Base-by-base conservation (phyloP, 2,797 vertebrate genomes). In the Yasuhikotakia modesta region DNA sequence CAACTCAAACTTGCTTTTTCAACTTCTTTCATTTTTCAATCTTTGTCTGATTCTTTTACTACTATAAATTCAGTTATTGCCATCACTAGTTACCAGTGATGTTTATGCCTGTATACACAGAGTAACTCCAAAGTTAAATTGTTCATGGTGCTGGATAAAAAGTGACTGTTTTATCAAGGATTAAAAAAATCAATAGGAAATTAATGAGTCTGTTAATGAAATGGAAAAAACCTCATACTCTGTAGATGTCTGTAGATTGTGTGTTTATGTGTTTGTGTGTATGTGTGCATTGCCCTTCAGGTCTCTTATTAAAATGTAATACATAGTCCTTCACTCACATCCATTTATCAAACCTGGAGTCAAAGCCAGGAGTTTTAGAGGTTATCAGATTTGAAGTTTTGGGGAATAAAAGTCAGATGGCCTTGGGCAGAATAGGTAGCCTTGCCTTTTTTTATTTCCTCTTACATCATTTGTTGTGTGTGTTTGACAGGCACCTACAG, bases 261-360 rank as follows among this genome's bases (percentile, higher is more conserved):
- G 80, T 82, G 27, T 27, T 27, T 27, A 27, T 30, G 64, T 60
- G 82, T 79, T 82, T 50, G 16, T 77, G 27, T 77, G 55, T 70
- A 22, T 72, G 69, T 57, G 60, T 27, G 24, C 68, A 81, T 82
- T 82, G 82, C 87, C 35, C 87, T 85, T 84, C 88, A 87, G 88
- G 89, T 90, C 85, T 82, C 87, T 89, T 82, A 90, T 91, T 90
- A 90, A 90, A 89, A 86, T 81, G 58, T 84, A 86, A 89, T 91
- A 84, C 76, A 12, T 73, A 79, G 1, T 75, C 76, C 82, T 79
- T 57, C 82, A 80, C 63, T 87, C 80, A 79, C 76, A 78, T 85
- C 86, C 73, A 76, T 87, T 82, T 88, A 85, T 81, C 87, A 69
- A 76, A 64, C 77, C 65, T 78, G 73, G 80, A 86, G 87, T 79